Percentiles rank a stretch among this genome's conserved stretches.
These are phyloP conservation scores for Mythimna loreyi DNA, from an alignment of 2,888 invertebrate genomes.

Conservation along the genomic window DNA sequence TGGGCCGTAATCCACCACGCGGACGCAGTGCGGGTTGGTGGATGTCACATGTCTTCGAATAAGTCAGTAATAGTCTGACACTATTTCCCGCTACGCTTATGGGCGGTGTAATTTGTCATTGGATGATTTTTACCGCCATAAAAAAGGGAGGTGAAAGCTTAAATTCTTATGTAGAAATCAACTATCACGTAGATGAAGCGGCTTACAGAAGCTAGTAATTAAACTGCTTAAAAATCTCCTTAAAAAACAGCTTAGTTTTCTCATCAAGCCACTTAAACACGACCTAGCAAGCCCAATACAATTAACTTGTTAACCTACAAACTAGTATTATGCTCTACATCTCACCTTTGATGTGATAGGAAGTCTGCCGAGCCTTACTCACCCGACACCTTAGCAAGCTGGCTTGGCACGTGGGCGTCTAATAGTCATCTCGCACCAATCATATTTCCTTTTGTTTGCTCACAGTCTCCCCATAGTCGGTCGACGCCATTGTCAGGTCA, in stretches of 20 bases:
- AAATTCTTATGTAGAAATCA: no score
- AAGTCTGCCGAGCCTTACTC: constrained; percentile 33
- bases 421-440: constrained; percentile 77
- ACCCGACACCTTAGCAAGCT: constrained; percentile 55
- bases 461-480: constrained; percentile 77
- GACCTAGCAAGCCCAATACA: not conserved
- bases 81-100: no score
- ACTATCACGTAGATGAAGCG: no score
- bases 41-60: no score
- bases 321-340: constrained; percentile 32
- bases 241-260: not conserved
- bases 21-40: no score
- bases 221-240: no score
- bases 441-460: constrained; percentile 85
- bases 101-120: no score
- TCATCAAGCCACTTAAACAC: not conserved
- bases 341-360: constrained; percentile 32
- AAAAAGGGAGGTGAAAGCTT: no score
- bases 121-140: no score
- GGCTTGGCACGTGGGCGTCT: constrained; percentile 73
- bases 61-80: no score
- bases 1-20: no score
- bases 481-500: constrained; percentile 72
- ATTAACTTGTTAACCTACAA: constrained; percentile 30
- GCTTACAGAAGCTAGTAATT: no score